These are phyloP conservation scores for Homalodisca vitripennis DNA, from an alignment of 1,140 invertebrate species.

Conservation along the genomic window DNA sequence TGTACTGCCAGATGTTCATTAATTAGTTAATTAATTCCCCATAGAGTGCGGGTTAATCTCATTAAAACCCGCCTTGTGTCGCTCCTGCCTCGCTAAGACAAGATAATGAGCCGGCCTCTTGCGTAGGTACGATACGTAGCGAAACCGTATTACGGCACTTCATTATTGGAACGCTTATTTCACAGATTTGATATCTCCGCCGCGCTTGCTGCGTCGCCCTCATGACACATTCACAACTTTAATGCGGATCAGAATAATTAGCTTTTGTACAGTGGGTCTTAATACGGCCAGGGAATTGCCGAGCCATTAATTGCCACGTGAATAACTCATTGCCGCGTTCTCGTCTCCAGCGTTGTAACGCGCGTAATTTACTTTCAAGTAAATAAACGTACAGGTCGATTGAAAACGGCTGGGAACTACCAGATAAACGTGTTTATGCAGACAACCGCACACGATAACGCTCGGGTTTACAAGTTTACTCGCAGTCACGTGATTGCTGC, in stretches of 20 bases:
- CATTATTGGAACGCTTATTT: constrained; percentile 26
- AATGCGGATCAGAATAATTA: constrained; percentile 16
- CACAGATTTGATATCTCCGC: constrained; percentile 16
- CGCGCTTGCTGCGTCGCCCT: too few species aligned
- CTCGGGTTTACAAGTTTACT: too few species aligned
- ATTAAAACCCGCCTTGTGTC: constrained; percentile 5
- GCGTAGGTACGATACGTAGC: background rate
- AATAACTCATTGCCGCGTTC: too few species aligned
- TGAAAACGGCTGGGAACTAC: too few species aligned
- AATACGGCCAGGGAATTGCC: constrained; percentile 1
- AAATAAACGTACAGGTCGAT: too few species aligned
- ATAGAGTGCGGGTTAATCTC: constrained; percentile 22
- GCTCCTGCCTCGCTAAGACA: background rate
- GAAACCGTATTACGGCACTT: constrained; percentile 3
- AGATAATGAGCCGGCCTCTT: constrained; percentile 4
- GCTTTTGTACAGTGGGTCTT: background rate
- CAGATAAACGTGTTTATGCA: too few species aligned
- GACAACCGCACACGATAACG: too few species aligned
- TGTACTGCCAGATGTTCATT: constrained; percentile 11
- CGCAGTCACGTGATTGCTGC: too few species aligned
- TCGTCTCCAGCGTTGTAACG: too few species aligned
- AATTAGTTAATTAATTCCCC: constrained; percentile 26
- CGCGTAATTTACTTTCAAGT: constrained; percentile 10
- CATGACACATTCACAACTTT: background rate
- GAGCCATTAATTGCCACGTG: background rate